Conservation (phyloP, 1,140 invertebrate genomes). For the Helicoverpa armigera region DNA sequence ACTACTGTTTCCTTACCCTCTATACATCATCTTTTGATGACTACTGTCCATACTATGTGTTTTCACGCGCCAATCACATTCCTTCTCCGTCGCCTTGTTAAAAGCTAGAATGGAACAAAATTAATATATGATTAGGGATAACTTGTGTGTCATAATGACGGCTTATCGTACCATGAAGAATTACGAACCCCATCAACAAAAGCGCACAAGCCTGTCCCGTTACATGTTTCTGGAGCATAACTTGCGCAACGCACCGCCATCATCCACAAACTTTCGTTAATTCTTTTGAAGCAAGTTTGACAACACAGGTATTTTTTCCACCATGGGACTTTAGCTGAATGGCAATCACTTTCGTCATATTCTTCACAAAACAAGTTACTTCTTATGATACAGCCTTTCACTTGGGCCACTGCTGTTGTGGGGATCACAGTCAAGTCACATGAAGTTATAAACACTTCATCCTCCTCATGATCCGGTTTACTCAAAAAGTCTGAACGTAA, state of each 20-base stretch:
- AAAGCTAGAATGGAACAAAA: conserved; percentile 62
- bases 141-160: not conserved
- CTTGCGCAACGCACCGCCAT: conserved; percentile 79
- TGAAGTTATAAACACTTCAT: conserved; percentile 72
- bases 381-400: conserved; percentile 73
- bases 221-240: conserved; percentile 61
- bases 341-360: not conserved
- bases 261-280: conserved; percentile 68
- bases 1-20: conserved; percentile 51
- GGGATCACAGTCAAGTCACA: conserved; percentile 71
- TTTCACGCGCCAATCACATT: conserved; percentile 66
- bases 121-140: not conserved
- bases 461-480: conserved; percentile 62
- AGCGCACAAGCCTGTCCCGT: conserved; percentile 66
- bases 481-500: conserved; percentile 51
- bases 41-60: conserved; percentile 48
- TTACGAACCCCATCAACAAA: conserved; percentile 74
- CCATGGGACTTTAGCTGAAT: not conserved
- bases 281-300: conserved; percentile 61
- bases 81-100: conserved; percentile 67
- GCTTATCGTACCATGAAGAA: not conserved
- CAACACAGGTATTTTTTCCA: conserved; percentile 69
- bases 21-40: conserved; percentile 53
- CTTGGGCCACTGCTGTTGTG: conserved; percentile 54
- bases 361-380: conserved; percentile 49